Base-by-base conservation (phyloP, 2,113 vertebrate species). In the Neodon shergylaensis region DNA sequence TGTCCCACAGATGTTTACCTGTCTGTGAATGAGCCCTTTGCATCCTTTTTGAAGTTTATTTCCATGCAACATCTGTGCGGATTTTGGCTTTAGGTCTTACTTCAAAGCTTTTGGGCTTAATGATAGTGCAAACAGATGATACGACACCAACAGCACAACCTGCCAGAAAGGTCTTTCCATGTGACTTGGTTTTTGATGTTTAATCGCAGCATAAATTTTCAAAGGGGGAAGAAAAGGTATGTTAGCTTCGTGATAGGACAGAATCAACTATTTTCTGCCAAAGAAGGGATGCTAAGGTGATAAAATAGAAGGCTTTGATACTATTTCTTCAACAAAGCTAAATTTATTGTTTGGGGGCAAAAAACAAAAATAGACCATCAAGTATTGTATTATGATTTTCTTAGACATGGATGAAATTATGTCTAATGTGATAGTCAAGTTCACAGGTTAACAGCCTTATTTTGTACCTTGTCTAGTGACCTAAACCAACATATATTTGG, bases 11-110 rank as follows among this genome's bases (percentile, higher is more conserved):
- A 96, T 97, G 95, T 97, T 97, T 97, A 96, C 96, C 96, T 97
- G 95, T 84, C 87, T 96, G 1, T 82, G 90, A 96, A 95, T 74
- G 90, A 96, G 24, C 39, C 68, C 66, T 26, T 65, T 58, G 42
- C 49, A 78, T 92, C 76, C 47, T 95, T 96, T 96, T 97, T 94
- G 94, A 97, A 97, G 96, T 96, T 96, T 90, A 93, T 97, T 97
- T 97, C 90, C 84, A 78, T 54, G 88, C 72, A 97, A 97, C 97
- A 97, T 97, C 96, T 96, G 96, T 97, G 96, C 94, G 70, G 84
- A 97, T 95, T 93, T 93, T 96, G 94, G 95, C 96, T 97, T 93
- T 66, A 85, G 93, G 96, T 96, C 93, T 95, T 85, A 97, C 91
- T 97, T 98, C 96, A 58, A 97, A 87, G 94, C 90, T 86, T n/a